phyloP scores from a whole-genome alignment of 2,797 vertebrate species.

The Emydoidea blandingii region DNA sequence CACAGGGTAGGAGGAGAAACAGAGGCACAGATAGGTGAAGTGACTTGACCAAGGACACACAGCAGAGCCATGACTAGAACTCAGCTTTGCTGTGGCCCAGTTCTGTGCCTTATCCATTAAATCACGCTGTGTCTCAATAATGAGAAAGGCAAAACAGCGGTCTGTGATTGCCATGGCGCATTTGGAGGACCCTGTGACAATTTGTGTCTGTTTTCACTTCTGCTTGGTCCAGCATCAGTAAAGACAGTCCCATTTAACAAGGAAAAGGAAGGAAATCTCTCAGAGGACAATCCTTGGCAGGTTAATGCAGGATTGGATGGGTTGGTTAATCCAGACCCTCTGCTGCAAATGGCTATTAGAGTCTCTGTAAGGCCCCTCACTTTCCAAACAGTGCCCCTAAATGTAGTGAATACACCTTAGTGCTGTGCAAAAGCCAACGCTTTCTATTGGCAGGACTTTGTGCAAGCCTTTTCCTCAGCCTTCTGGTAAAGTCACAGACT shows the following conservation, averaged over 20 bases:
- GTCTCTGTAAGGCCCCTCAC: not conserved
- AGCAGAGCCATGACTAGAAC: no score
- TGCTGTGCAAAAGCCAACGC: not conserved
- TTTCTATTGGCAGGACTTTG: not conserved
- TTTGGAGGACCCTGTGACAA: no score
- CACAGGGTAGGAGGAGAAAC: no score
- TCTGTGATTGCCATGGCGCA: no score
- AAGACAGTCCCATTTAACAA: not conserved
- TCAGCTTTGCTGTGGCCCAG: no score
- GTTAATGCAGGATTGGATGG: not conserved
- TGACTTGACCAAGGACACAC: no score
- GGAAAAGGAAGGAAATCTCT: not conserved
- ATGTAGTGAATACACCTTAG: not conserved
- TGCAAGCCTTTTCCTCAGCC: not conserved
- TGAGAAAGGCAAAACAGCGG: no score
- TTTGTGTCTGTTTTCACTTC: not conserved
- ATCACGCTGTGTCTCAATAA: no score
- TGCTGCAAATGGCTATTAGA: not conserved
- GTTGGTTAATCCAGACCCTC: not conserved
- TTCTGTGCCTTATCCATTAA: no score
- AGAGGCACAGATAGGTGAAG: no score
- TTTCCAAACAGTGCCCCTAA: not conserved
- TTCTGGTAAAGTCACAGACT: not conserved
- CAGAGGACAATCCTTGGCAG: not conserved
- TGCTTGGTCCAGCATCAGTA: not conserved